Conservation (phyloP, 2,888 invertebrate genomes). For the Euzophera pinguis region DNA sequence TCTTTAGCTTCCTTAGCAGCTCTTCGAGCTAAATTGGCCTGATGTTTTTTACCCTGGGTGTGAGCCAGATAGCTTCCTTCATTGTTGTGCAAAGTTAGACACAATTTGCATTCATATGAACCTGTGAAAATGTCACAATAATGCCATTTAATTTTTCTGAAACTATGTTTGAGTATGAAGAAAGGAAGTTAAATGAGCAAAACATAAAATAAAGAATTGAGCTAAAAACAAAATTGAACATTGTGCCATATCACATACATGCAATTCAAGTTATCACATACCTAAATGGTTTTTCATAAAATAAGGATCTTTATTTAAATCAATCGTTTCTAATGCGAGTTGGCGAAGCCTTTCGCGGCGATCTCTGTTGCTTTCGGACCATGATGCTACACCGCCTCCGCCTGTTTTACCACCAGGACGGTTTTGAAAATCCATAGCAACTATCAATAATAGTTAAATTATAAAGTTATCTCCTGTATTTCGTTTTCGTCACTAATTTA, state of each 20-base stretch:
- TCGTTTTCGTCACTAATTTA: no score
- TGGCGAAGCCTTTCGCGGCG: conserved; percentile 96
- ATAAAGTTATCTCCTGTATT: no score
- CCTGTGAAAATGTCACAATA: conserved; percentile 63
- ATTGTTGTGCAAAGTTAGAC: conserved; percentile 98
- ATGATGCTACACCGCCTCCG: conserved; percentile 99
- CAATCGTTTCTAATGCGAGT: conserved; percentile 98
- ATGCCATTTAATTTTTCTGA: no score
- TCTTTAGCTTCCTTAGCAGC: conserved; percentile 99
- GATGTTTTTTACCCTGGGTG: conserved; percentile 99
- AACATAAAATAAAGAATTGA: no score
- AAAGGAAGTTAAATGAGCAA: no score
- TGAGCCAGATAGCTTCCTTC: conserved; percentile 99
- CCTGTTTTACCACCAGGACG: conserved; percentile 99
- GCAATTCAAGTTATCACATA: conserved; percentile 32
- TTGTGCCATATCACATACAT: no score
- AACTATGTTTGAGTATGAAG: no score
- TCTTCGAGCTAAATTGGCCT: conserved; percentile 97
- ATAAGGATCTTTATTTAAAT: conserved; percentile 99
- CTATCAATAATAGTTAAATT: background rate
- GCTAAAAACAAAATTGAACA: no score
- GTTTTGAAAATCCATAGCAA: conserved; percentile 98
- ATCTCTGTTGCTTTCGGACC: conserved; percentile 99
- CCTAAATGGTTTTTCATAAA: conserved; percentile 99
- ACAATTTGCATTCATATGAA: conserved; percentile 99